These are phyloP conservation scores for Gymnogyps californianus DNA, from an alignment of 2,113 vertebrate species.

Conservation along the genomic window DNA sequence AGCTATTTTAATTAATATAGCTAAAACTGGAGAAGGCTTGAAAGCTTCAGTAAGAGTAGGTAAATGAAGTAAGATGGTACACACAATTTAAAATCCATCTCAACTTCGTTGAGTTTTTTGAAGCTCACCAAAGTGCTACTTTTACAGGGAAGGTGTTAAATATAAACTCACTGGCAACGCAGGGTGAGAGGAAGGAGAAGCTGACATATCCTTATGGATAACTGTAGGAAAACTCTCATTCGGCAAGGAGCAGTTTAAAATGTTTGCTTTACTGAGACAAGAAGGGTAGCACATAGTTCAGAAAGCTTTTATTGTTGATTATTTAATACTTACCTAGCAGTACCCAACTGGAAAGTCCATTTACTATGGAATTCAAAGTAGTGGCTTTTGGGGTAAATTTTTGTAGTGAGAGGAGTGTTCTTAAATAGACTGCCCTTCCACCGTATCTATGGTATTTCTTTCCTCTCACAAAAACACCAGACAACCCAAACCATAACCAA, in stretches of 20 bases:
- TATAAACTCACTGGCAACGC: neutral
- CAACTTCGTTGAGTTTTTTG: neutral
- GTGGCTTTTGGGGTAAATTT: neutral
- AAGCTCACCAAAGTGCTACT: neutral
- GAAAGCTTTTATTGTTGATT: neutral
- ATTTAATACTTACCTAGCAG: neutral
- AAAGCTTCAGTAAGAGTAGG: neutral
- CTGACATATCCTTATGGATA: neutral
- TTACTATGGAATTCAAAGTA: neutral
- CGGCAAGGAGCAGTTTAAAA: neutral
- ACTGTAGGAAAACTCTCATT: neutral
- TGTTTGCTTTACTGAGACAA: neutral
- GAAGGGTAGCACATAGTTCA: neutral
- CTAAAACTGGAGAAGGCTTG: neutral
- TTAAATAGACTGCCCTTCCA: neutral
- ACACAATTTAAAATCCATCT: neutral
- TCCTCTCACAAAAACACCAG: neutral
- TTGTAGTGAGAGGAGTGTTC: neutral
- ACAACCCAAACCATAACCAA: neutral
- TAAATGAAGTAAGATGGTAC: neutral
- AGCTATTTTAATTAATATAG: neutral
- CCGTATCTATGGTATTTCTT: neutral
- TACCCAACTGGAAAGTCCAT: neutral
- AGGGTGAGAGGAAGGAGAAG: neutral
- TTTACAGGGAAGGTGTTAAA: neutral